phyloP scores from a whole-genome alignment of 2,888 invertebrate species.

The Chorisops tibialis region DNA sequence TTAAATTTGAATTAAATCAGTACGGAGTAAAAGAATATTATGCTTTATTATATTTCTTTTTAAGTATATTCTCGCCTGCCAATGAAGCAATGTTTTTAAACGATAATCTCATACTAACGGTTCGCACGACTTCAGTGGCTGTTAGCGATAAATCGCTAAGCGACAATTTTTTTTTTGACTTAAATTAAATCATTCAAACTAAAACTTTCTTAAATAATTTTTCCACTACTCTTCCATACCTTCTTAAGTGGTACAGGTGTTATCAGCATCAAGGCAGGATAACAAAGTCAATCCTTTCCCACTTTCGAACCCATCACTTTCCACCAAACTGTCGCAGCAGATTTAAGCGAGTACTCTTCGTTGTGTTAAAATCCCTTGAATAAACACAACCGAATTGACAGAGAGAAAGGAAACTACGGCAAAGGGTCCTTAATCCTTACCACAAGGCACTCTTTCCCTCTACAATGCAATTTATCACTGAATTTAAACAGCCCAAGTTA shows the following conservation, averaged over 20 bases:
- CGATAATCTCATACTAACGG: no score
- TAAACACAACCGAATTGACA: neutral
- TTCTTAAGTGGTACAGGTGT: constrained; percentile 38
- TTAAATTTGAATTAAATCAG: no score
- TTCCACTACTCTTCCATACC: no score
- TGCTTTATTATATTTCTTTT: no score
- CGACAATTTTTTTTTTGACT: no score
- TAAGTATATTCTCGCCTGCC: no score
- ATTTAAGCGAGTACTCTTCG: constrained; percentile 36
- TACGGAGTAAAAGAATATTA: no score
- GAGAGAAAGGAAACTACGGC: constrained; percentile 7
- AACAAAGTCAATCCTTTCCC: constrained; percentile 39
- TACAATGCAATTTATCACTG: constrained; percentile 18
- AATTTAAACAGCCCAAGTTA: constrained; percentile 2
- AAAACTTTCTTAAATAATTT: no score
- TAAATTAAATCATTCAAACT: no score
- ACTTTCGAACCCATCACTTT: constrained; percentile 25
- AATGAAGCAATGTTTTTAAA: no score
- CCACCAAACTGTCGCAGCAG: constrained; percentile 28
- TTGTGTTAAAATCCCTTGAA: constrained; percentile 13
- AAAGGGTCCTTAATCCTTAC: constrained; percentile 19
- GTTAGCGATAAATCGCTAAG: no score
- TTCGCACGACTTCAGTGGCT: no score
- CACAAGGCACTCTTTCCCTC: constrained; percentile 16
- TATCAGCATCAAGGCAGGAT: constrained; percentile 34